A percentile compares a stretch with the other conserved stretches of the same genome.
phyloP scores from a whole-genome alignment of 92 coral and sea anemone species.

The Palythoa heliodiscus region DNA sequence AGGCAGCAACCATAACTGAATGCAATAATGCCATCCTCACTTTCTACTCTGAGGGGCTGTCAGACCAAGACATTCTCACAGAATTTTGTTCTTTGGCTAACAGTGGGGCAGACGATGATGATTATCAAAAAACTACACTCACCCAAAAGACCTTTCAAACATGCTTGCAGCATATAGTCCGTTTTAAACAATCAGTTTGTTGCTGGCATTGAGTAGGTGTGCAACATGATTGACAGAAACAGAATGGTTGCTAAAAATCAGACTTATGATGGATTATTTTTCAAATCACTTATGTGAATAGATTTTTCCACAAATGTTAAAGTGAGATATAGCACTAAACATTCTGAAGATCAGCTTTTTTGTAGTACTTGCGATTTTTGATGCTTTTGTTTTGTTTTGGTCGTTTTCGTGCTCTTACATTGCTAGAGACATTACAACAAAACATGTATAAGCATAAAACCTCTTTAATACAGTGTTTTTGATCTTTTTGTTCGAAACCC shows the following conservation, averaged over 20 bases:
- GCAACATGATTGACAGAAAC: constrained; percentile 10
- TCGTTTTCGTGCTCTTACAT: no score
- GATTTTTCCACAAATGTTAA: background rate
- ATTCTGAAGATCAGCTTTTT: background rate
- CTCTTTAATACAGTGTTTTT: no score
- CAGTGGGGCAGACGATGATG: background rate
- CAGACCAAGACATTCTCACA: constrained; percentile 21
- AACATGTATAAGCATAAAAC: no score
- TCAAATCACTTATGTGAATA: background rate
- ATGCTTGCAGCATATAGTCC: no score
- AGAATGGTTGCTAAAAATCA: constrained; percentile 10
- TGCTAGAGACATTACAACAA: no score
- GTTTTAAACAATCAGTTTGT: no score
- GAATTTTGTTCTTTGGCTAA: constrained; percentile 5
- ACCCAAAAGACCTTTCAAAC: constrained; percentile 16
- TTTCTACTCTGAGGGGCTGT: constrained; percentile 9
- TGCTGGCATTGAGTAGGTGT: background rate
- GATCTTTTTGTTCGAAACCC: no score
- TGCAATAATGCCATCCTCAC: background rate
- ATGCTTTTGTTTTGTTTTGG: background rate
- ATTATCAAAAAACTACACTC: constrained; percentile 2
- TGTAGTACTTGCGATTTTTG: background rate
- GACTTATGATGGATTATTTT: no score
- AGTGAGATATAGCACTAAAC: background rate
- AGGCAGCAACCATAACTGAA: constrained; percentile 4